phyloP scores from a whole-genome alignment of 2,888 invertebrate species.

The Pandemis heparana region DNA sequence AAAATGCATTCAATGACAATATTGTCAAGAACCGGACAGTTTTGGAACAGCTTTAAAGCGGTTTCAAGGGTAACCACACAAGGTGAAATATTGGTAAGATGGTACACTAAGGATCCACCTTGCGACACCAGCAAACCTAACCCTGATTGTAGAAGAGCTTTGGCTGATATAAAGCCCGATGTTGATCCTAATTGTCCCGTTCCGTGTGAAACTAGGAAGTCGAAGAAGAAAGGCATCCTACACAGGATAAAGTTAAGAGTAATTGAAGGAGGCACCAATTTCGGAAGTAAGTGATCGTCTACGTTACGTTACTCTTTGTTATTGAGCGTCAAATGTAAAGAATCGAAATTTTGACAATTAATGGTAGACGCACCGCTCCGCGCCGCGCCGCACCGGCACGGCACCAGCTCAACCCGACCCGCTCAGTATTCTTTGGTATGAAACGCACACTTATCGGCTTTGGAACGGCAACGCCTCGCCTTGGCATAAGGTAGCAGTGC shows the following conservation, averaged over 20 bases:
- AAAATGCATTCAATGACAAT: slow-evolving; percentile 41
- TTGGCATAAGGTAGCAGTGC: too few species aligned
- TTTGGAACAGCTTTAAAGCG: slow-evolving; percentile 3
- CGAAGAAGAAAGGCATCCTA: slow-evolving; percentile 65
- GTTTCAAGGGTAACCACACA: neutral
- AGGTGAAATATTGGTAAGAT: slow-evolving; percentile 48
- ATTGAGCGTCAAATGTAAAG: too few species aligned
- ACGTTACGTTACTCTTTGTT: neutral
- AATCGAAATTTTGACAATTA: too few species aligned
- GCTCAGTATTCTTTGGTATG: too few species aligned
- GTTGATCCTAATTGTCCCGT: slow-evolving; percentile 62
- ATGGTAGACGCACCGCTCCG: too few species aligned
- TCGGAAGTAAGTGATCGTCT: slow-evolving; percentile 69
- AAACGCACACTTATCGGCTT: too few species aligned
- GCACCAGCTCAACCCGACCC: too few species aligned
- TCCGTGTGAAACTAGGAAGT: slow-evolving; percentile 60
- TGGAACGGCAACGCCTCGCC: too few species aligned
- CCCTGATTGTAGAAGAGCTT: slow-evolving; percentile 65
- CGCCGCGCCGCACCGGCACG: too few species aligned
- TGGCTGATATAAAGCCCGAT: slow-evolving; percentile 65
- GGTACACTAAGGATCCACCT: slow-evolving; percentile 55
- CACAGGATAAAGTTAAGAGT: slow-evolving; percentile 73
- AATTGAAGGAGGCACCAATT: slow-evolving; percentile 77
- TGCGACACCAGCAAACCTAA: slow-evolving; percentile 22
- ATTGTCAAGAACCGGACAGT: slow-evolving; percentile 9